Percentiles rank a stretch among this genome's conserved stretches.
These are phyloP conservation scores for Regulus satrapa DNA, from an alignment of 2,113 vertebrate genomes.

Conservation along the genomic window DNA sequence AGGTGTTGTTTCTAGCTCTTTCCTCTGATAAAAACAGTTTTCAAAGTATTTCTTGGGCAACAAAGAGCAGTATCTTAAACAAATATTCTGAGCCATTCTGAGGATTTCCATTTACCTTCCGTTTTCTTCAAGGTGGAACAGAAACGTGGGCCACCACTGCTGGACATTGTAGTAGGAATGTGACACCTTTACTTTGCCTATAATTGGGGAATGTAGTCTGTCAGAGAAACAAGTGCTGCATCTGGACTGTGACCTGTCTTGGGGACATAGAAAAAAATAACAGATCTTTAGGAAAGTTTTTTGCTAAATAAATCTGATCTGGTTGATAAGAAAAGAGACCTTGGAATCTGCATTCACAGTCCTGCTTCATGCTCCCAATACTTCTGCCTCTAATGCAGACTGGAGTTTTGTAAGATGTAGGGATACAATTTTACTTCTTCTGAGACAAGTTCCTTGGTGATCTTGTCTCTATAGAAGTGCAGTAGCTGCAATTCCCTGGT, in stretches of 20 bases:
- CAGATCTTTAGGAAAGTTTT: background rate
- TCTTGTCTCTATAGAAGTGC: background rate
- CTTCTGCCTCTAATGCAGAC: background rate
- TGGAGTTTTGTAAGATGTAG: background rate
- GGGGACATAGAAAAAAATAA: background rate
- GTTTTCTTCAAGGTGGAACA: background rate
- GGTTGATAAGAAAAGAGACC: background rate
- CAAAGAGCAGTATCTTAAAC: background rate
- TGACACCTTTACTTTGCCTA: background rate
- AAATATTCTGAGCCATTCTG: background rate
- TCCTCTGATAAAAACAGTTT: background rate
- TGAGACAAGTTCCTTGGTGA: background rate
- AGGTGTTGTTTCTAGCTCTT: background rate
- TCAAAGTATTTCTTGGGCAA: background rate
- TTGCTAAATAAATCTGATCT: background rate
- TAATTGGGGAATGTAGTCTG: background rate
- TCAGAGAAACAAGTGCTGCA: background rate
- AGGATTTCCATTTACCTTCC: background rate
- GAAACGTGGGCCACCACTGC: accelerated
- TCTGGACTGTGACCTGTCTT: background rate
- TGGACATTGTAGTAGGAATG: background rate
- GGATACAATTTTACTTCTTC: background rate
- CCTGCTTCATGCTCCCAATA: background rate
- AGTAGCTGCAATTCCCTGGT: background rate
- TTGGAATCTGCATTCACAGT: background rate